These are phyloP conservation scores for Clarias batrachus DNA, from an alignment of 2,113 vertebrate species.

Conservation along the genomic window DNA sequence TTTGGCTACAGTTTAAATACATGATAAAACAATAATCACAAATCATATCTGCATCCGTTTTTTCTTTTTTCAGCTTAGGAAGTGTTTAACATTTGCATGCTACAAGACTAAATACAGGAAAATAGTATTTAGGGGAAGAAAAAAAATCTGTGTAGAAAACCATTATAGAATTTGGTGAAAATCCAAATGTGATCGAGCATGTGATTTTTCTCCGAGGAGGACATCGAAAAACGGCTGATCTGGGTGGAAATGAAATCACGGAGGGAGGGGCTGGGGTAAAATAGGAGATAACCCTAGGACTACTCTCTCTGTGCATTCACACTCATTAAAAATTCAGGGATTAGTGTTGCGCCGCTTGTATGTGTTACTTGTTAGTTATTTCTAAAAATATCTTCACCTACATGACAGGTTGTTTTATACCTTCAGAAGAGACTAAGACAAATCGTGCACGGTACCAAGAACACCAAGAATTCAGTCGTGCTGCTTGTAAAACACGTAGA, in stretches of 20 bases:
- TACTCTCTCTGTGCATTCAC: not conserved
- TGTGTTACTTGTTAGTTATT: not conserved
- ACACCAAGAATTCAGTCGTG: not conserved
- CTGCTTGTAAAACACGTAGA: not conserved
- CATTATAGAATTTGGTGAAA: not conserved
- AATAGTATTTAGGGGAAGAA: too few species aligned
- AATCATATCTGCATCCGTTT: not conserved
- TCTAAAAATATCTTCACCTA: not conserved
- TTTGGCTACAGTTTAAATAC: not conserved
- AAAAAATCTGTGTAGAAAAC: not conserved
- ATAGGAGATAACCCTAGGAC: not conserved
- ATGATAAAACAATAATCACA: not conserved
- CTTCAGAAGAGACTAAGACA: not conserved
- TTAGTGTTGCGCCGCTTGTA: not conserved
- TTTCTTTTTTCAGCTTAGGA: not conserved
- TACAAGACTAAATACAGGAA: not conserved
- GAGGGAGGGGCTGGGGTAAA: not conserved
- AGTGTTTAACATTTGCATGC: not conserved
- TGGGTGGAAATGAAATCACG: not conserved
- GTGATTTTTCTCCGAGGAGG: not conserved
- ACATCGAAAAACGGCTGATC: not conserved
- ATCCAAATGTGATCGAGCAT: not conserved
- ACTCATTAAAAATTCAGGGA: not conserved
- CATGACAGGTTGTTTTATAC: not conserved
- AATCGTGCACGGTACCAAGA: not conserved